Evolutionary conservation across 1,140 invertebrate species (phyloP).

Genomic region (Sarcophaga peregrina): DNA sequence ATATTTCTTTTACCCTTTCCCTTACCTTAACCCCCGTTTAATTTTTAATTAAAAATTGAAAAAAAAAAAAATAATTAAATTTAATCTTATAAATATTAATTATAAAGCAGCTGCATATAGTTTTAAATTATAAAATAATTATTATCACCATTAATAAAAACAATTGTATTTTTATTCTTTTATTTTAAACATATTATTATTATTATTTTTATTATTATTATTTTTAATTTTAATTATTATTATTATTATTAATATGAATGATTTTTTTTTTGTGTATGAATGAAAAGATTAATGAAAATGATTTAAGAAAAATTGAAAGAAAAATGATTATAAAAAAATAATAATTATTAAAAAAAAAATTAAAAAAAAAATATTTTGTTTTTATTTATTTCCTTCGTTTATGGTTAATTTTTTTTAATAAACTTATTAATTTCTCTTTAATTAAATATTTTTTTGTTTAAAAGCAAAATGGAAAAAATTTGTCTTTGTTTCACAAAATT

Average conservation of each 20-base stretch:
- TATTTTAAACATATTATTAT: constrained; percentile 41
- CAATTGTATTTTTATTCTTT: constrained; percentile 25
- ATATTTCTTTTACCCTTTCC: background rate
- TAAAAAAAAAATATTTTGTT: constrained; percentile 28
- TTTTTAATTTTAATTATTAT: constrained; percentile 21
- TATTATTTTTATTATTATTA: constrained; percentile 30
- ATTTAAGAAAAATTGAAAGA: constrained; percentile 20
- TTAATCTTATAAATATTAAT: constrained; percentile 14
- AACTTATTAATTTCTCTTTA: too few species aligned
- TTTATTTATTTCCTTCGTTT: background rate
- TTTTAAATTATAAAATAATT: constrained; percentile 38
- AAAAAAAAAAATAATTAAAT: constrained; percentile 3
- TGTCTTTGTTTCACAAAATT: background rate
- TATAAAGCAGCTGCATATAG: constrained; percentile 37
- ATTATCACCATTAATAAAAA: background rate
- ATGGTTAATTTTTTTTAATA: too few species aligned
- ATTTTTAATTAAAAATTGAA: constrained; percentile 19
- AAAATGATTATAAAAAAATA: constrained; percentile 37
- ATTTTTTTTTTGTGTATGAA: constrained; percentile 25
- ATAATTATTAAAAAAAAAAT: constrained; percentile 39
- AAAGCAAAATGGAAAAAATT: background rate
- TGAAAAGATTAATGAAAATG: background rate
- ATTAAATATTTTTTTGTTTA: too few species aligned
- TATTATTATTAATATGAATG: constrained; percentile 35
- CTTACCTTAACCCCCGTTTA: constrained; percentile 15